phyloP scores from a whole-genome alignment of 2,797 vertebrate species.

The Micrastur ruficollis region DNA sequence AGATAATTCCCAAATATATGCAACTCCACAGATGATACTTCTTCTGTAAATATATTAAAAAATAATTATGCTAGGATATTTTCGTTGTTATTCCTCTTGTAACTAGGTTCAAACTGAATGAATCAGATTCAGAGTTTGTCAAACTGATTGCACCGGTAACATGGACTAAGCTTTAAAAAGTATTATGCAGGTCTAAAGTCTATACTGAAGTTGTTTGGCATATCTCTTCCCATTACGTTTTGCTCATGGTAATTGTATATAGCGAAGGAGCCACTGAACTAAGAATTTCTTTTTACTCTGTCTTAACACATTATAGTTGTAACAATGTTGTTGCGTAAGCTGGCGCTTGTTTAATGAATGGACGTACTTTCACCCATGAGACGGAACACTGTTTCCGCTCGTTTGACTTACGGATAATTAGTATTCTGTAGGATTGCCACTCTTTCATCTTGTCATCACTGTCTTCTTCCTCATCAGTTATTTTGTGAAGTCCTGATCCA shows the following conservation, averaged over 20 bases:
- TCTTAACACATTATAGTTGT: background rate
- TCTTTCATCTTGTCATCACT: background rate
- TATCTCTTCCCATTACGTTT: background rate
- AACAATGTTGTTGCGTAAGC: background rate
- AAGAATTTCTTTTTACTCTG: background rate
- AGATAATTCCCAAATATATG: background rate
- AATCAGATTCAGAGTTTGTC: background rate
- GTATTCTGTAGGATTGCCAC: background rate
- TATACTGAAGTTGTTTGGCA: background rate
- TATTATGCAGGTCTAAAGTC: background rate
- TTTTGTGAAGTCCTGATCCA: background rate
- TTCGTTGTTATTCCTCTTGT: background rate
- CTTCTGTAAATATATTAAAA: background rate
- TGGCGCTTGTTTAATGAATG: background rate
- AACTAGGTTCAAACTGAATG: background rate
- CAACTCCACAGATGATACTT: background rate
- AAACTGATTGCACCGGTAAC: background rate
- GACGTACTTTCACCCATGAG: background rate
- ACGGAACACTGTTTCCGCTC: background rate
- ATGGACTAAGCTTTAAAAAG: background rate
- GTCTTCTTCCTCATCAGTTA: background rate
- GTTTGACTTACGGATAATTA: background rate
- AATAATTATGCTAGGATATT: background rate
- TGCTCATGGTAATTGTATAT: background rate
- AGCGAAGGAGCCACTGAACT: background rate